Percentiles rank a stretch among this genome's conserved stretches.
Evolutionary conservation across 2,888 invertebrate genomes (phyloP).

Genomic region (Gnatocerus cornutus): DNA sequence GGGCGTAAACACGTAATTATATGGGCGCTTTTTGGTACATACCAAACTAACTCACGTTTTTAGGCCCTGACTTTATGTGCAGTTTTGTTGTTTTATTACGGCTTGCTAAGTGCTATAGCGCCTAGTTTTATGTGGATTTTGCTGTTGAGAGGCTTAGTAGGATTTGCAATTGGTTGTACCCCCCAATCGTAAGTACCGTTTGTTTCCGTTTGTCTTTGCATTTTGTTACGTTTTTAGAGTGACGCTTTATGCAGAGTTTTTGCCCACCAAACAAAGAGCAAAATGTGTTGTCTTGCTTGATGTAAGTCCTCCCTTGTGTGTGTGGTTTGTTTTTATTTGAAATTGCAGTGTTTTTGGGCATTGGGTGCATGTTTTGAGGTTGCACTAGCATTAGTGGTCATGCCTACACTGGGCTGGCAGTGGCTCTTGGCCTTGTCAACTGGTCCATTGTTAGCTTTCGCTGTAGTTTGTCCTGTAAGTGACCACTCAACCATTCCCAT

Average conservation of each 20-base stretch:
- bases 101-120: conserved; percentile 90
- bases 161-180: conserved; percentile 97
- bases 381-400: conserved; percentile 89
- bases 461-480: conserved; percentile 84
- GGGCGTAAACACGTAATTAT: conserved; percentile 84
- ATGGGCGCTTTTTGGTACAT: not conserved
- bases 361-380: conserved; percentile 96
- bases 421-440: conserved; percentile 95
- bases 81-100: conserved; percentile 92
- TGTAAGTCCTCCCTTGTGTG: conserved; percentile 48
- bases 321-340: conserved; percentile 46
- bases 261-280: conserved; percentile 93
- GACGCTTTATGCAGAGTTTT: conserved; percentile 95
- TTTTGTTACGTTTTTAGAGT: conserved; percentile 77
- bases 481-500: not conserved
- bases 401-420: conserved; percentile 93
- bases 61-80: conserved; percentile 93
- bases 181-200: conserved; percentile 91
- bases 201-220: conserved; percentile 17
- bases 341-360: conserved; percentile 92
- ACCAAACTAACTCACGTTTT: conserved; percentile 56
- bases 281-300: conserved; percentile 96
- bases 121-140: conserved; percentile 94
- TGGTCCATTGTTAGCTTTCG: conserved; percentile 89
- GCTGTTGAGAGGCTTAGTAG: conserved; percentile 91